Conservation (phyloP, 2,797 vertebrate species). For the Argentina silus region DNA sequence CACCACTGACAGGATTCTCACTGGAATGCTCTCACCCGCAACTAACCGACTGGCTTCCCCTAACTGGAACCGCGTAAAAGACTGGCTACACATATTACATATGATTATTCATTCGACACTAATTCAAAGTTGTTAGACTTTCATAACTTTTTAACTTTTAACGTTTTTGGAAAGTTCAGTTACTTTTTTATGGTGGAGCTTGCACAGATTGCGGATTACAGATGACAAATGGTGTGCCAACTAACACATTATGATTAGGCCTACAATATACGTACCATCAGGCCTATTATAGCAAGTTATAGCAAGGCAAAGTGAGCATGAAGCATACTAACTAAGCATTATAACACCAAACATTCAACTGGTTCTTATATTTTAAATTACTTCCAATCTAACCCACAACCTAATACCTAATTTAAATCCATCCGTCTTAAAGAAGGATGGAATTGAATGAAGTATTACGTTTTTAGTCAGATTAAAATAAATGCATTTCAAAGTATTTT, state of each 20-base stretch:
- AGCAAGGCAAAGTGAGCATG: not conserved
- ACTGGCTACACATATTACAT: not conserved
- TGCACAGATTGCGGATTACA: not conserved
- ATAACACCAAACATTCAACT: not conserved
- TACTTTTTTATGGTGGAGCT: not conserved
- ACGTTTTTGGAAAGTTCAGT: not conserved
- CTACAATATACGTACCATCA: not conserved
- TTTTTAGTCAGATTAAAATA: no score
- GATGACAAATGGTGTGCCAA: slow-evolving; percentile 2
- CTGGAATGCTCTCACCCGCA: slow-evolving; percentile 16
- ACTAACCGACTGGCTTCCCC: slow-evolving; percentile 29
- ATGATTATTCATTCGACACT: not conserved
- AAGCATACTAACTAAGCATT: not conserved
- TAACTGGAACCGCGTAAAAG: slow-evolving; percentile 24
- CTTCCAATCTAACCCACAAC: no score
- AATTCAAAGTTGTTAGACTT: slow-evolving; percentile 13
- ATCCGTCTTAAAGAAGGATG: no score
- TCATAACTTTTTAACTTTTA: not conserved
- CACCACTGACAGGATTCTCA: slow-evolving; percentile 13
- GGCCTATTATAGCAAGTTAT: not conserved
- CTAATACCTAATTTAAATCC: no score
- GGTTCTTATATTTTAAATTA: no score
- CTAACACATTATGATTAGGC: not conserved
- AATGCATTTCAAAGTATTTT: no score
- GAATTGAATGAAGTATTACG: no score